Conservation (phyloP, 2,113 vertebrate species). For the Erythrocebus patas region DNA sequence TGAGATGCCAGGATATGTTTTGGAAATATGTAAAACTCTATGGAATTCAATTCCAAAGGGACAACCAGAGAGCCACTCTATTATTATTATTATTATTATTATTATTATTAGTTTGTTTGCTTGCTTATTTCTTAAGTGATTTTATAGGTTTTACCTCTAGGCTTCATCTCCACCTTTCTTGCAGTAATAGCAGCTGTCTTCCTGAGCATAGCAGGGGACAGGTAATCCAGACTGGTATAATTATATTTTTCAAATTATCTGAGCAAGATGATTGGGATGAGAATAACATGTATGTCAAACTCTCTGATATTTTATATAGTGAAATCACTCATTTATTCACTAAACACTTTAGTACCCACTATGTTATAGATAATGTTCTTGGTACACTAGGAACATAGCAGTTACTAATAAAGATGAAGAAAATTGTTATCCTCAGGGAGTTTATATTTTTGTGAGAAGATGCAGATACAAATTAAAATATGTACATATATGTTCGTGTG, state of each 20-base stretch:
- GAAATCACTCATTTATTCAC: neutral
- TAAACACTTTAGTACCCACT: neutral
- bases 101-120: neutral
- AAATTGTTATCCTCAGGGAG: neutral
- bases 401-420: neutral
- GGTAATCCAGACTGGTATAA: neutral
- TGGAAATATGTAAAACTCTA: neutral
- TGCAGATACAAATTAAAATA: neutral
- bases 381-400: neutral
- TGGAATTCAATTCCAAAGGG: neutral
- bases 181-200: neutral
- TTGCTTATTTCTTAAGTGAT: neutral
- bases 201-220: neutral
- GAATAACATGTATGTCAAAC: neutral
- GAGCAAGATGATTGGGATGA: neutral
- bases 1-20: neutral
- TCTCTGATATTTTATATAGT: neutral
- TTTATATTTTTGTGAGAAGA: neutral
- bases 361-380: neutral
- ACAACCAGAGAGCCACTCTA: neutral
- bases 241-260: neutral
- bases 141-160: neutral
- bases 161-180: neutral
- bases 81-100: neutral
- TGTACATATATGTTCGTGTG: fast-evolving